Evolutionary conservation across 2,797 vertebrate genomes (phyloP).

Genomic region (Pygocentrus nattereri): DNA sequence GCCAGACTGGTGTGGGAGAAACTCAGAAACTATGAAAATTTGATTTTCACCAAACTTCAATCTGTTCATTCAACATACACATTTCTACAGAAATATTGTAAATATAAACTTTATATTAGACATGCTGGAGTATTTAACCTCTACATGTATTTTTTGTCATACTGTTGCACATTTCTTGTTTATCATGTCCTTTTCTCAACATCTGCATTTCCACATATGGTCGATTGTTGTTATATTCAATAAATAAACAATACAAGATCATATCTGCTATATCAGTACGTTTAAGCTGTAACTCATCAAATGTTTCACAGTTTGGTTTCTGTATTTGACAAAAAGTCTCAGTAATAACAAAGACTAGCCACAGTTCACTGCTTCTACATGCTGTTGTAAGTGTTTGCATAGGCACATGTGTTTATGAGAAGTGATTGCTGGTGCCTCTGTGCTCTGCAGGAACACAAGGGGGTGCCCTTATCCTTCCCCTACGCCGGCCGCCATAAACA

Average conservation of each 20-base stretch:
- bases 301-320: background rate
- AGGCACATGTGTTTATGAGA: background rate
- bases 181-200: background rate
- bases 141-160: no score
- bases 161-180: background rate
- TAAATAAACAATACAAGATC: background rate
- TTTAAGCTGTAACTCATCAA: background rate
- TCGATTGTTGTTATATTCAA: background rate
- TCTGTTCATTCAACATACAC: background rate
- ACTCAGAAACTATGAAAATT: no score
- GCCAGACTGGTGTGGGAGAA: no score
- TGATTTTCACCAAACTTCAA: no score
- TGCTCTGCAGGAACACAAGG: constrained; percentile 75
- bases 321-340: background rate
- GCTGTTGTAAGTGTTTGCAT: background rate
- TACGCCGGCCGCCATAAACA: constrained; percentile 50
- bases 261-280: background rate
- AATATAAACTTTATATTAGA: no score
- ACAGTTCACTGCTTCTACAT: background rate
- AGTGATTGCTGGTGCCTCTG: constrained; percentile 41
- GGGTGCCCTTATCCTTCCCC: constrained; percentile 84
- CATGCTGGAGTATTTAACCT: no score
- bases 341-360: background rate
- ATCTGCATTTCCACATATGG: background rate
- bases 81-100: background rate